A percentile compares a stretch with the other conserved stretches of the same genome.
Conservation (phyloP, 2,113 vertebrate genomes). For the Thymallus thymallus region DNA sequence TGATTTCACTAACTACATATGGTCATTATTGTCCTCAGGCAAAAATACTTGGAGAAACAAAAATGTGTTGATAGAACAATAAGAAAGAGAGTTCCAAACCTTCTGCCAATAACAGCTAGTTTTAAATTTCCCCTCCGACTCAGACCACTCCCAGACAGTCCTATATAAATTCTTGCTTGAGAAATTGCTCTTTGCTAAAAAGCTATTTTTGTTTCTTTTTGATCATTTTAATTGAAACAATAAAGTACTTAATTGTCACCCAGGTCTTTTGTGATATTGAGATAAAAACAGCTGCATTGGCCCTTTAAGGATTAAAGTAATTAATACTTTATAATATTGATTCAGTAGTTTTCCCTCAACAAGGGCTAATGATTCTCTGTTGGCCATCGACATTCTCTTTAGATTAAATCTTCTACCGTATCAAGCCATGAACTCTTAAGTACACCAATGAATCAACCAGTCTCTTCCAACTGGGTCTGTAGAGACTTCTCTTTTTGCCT, state of each 20-base stretch:
- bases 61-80: not conserved
- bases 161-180: too few relatives aligned
- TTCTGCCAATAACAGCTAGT: too few relatives aligned
- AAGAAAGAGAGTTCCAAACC: not conserved
- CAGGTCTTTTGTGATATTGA: too few relatives aligned
- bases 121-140: not conserved
- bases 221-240: too few relatives aligned
- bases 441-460: constrained; percentile 9
- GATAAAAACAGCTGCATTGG: too few relatives aligned
- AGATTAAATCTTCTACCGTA: not conserved
- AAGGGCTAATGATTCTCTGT: not conserved
- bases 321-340: constrained; percentile 31
- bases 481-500: not conserved
- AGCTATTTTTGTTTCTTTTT: too few relatives aligned
- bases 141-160: not conserved
- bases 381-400: not conserved
- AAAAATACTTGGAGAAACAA: not conserved
- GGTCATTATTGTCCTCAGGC: not conserved
- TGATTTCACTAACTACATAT: not conserved
- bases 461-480: not conserved
- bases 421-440: not conserved
- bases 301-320: not conserved
- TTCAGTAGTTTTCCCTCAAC: constrained; percentile 24
- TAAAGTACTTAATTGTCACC: too few relatives aligned
- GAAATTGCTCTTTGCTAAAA: too few relatives aligned